A percentile compares a stretch with the other conserved stretches of the same genome.
Evolutionary conservation across 2,888 invertebrate genomes (phyloP).

Genomic region (Scaptomyza flava): DNA sequence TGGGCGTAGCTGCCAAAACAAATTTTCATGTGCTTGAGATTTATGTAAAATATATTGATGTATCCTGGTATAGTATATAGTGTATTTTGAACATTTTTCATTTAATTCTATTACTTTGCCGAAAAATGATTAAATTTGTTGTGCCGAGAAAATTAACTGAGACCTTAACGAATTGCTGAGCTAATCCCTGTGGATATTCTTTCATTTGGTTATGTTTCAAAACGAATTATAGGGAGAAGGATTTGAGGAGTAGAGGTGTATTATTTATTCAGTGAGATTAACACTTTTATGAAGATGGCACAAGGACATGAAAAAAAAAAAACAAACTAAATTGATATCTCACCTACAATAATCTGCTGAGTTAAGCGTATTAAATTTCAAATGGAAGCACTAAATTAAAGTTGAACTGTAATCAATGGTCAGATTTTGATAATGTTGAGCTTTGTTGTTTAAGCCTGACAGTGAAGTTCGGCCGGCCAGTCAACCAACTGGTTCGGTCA

Average conservation of each 20-base stretch:
- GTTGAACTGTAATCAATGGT: conserved; percentile 2
- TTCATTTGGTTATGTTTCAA: conserved; percentile 44
- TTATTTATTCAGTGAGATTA: background rate
- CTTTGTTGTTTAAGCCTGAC: conserved; percentile 7
- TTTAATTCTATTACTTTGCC: conserved; percentile 74
- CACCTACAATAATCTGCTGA: background rate
- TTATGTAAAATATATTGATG: conserved; percentile 16
- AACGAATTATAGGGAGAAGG: background rate
- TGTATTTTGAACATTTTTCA: conserved; percentile 62
- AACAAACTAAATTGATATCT: too few species aligned
- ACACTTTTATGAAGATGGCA: background rate
- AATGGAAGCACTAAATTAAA: background rate
- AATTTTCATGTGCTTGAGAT: conserved; percentile 15
- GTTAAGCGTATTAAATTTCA: background rate
- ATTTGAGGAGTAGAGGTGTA: conserved; percentile 1
- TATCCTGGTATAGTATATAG: conserved; percentile 14
- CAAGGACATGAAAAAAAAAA: too few species aligned
- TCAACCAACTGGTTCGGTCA: conserved; percentile 43
- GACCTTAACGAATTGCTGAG: conserved; percentile 38
- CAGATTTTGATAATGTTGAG: conserved; percentile 20
- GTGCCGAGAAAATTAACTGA: conserved; percentile 40
- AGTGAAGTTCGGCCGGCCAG: conserved; percentile 17
- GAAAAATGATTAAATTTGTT: conserved; percentile 69
- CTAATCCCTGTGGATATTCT: conserved; percentile 63
- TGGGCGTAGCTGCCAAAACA: background rate